Percentiles rank a stretch among this genome's conserved stretches.
These are phyloP conservation scores for Watsonalla cultraria DNA, from an alignment of 2,888 invertebrate species.

Conservation along the genomic window DNA sequence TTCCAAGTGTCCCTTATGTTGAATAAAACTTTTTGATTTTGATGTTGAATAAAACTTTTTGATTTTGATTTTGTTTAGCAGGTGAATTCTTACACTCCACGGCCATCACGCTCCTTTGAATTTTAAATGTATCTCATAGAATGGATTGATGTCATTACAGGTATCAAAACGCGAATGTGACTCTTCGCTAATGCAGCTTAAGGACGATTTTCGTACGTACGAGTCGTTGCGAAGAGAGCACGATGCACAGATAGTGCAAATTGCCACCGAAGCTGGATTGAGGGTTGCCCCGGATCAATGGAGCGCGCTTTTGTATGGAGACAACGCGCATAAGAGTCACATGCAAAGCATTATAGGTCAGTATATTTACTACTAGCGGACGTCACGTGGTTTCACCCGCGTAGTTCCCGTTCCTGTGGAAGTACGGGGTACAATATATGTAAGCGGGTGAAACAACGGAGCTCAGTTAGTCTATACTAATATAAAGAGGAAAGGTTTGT, in stretches of 20 bases:
- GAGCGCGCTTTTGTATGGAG: slow-evolving; percentile 97
- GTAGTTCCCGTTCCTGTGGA: no score
- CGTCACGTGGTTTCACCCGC: no score
- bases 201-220: slow-evolving; percentile 97
- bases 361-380: no score
- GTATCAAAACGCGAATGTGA: slow-evolving; percentile 97
- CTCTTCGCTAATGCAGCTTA: slow-evolving; percentile 98
- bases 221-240: slow-evolving; percentile 96
- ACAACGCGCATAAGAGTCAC: slow-evolving; percentile 96
- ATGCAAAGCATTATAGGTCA: slow-evolving; percentile 89
- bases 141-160: slow-evolving; percentile 50
- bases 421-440: no score
- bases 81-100: no score
- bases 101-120: no score
- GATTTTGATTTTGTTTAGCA: no score
- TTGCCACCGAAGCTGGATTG: slow-evolving; percentile 97
- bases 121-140: not conserved
- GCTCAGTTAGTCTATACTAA: no score
- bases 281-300: slow-evolving; percentile 99
- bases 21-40: no score
- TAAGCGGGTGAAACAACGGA: slow-evolving; percentile 46
- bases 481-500: no score
- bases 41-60: no score
- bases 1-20: no score
- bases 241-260: slow-evolving; percentile 98